These are phyloP conservation scores for Acleris laterana DNA, from an alignment of 2,888 invertebrate genomes.

Conservation along the genomic window DNA sequence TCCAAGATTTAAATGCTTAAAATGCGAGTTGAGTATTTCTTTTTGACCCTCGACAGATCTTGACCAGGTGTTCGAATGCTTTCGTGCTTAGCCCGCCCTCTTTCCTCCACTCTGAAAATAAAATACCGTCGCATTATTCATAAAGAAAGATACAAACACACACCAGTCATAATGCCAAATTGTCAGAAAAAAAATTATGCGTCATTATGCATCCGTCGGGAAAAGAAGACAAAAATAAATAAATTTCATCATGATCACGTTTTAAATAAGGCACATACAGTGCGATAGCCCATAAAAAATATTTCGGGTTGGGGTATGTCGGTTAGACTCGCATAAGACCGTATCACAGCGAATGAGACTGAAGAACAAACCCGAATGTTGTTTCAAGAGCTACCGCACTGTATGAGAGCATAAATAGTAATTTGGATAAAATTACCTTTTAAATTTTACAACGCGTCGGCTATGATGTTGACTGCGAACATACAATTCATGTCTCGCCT, in stretches of 20 bases:
- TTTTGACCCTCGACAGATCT: not conserved
- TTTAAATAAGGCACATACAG: not conserved
- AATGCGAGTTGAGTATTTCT: not conserved
- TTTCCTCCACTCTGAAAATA: conserved; percentile 22
- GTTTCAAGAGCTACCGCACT: too few species aligned
- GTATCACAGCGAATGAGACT: too few species aligned
- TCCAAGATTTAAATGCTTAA: conserved; percentile 1
- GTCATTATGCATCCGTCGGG: conserved; percentile 39
- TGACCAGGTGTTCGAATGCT: not conserved
- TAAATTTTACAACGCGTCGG: not conserved
- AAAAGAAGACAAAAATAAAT: conserved; percentile 36
- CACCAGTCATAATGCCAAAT: not conserved
- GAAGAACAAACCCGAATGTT: too few species aligned
- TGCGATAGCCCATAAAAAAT: too few species aligned
- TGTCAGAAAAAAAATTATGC: conserved; percentile 27
- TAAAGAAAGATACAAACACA: not conserved
- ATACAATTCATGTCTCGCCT: conserved; percentile 36
- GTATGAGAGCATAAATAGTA: not conserved
- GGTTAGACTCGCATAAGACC: too few species aligned
- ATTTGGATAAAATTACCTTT: conserved; percentile 18
- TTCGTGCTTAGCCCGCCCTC: not conserved
- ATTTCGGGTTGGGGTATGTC: too few species aligned
- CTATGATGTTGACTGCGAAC: conserved; percentile 24
- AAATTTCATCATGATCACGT: conserved; percentile 20
- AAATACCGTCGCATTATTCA: not conserved